Evolutionary conservation across 2,888 invertebrate genomes (phyloP).

Genomic region (Punctoribates punctum): DNA sequence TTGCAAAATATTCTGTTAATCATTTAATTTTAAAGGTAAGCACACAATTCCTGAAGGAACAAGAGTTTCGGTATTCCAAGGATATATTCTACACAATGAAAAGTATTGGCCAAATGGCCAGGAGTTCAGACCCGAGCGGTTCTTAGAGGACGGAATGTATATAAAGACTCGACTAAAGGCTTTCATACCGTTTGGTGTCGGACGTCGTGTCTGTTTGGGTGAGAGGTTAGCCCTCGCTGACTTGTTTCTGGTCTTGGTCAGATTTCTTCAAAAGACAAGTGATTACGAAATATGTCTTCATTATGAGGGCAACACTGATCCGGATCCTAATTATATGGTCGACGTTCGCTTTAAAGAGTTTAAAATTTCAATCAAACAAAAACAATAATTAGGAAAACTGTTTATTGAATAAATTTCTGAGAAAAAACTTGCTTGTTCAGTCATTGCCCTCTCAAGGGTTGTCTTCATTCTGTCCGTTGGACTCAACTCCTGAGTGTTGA

Average conservation of each 20-base stretch:
- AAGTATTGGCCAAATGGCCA: conserved; percentile 14
- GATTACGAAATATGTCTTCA: neutral
- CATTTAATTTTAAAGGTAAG: neutral
- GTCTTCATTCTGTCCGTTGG: too few relatives aligned
- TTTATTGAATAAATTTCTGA: too few relatives aligned
- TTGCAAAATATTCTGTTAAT: neutral
- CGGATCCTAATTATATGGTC: too few relatives aligned
- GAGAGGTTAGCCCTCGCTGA: conserved; percentile 22
- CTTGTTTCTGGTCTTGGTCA: conserved; percentile 8
- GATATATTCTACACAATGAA: neutral
- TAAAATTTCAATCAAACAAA: too few relatives aligned
- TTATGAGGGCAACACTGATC: too few relatives aligned
- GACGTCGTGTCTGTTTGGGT: conserved; percentile 31
- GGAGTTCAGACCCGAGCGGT: conserved; percentile 17
- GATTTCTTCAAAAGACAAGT: conserved; percentile 9
- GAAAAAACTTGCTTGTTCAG: too few relatives aligned
- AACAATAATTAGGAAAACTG: too few relatives aligned
- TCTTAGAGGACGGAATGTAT: neutral
- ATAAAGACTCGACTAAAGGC: neutral
- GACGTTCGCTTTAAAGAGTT: too few relatives aligned
- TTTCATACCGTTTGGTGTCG: conserved; percentile 34
- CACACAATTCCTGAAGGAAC: conserved; percentile 10
- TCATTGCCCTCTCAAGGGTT: too few relatives aligned
- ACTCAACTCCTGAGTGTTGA: too few relatives aligned
- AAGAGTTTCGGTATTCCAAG: neutral